These are phyloP conservation scores for Tethea ocularis DNA, from an alignment of 2,888 invertebrate genomes.

Conservation along the genomic window DNA sequence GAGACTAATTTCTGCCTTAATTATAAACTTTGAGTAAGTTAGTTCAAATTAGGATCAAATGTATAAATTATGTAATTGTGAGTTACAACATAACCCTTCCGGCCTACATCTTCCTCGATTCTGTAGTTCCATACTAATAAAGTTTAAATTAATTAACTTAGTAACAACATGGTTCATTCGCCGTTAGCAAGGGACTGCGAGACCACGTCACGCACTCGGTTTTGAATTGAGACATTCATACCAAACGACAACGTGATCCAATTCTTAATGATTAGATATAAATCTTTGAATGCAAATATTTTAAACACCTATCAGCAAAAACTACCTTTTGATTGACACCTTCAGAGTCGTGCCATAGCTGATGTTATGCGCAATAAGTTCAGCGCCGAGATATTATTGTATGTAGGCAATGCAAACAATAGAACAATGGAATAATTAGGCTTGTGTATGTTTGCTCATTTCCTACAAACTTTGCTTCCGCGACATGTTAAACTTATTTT, in stretches of 20 bases:
- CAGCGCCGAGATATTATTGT: constrained; percentile 14
- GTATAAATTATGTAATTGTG: constrained; percentile 4
- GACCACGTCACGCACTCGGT: constrained; percentile 19
- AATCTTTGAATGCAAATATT: constrained; percentile 38
- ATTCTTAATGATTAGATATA: constrained; percentile 33
- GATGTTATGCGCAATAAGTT: constrained; percentile 15
- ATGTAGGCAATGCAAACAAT: constrained; percentile 34
- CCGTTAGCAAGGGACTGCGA: constrained; percentile 10
- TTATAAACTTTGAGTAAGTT: background rate
- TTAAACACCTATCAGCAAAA: constrained; percentile 24
- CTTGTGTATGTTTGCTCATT: constrained; percentile 26
- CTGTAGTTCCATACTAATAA: constrained; percentile 6
- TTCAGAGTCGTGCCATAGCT: constrained; percentile 28
- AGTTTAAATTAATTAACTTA: constrained; percentile 16
- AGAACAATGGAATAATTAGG: constrained; percentile 40
- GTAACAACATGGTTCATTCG: constrained; percentile 22
- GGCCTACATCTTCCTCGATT: background rate
- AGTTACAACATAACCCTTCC: constrained; percentile 2
- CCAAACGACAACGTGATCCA: constrained; percentile 32
- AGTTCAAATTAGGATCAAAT: background rate
- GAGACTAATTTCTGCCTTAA: background rate
- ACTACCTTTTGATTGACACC: constrained; percentile 54
- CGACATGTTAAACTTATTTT: constrained; percentile 14
- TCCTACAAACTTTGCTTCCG: constrained; percentile 37
- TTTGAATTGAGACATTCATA: constrained; percentile 38